A percentile compares a stretch with the other conserved stretches of the same genome.
These are phyloP conservation scores for Alectura lathami DNA, from an alignment of 2,113 vertebrate species.

Conservation along the genomic window DNA sequence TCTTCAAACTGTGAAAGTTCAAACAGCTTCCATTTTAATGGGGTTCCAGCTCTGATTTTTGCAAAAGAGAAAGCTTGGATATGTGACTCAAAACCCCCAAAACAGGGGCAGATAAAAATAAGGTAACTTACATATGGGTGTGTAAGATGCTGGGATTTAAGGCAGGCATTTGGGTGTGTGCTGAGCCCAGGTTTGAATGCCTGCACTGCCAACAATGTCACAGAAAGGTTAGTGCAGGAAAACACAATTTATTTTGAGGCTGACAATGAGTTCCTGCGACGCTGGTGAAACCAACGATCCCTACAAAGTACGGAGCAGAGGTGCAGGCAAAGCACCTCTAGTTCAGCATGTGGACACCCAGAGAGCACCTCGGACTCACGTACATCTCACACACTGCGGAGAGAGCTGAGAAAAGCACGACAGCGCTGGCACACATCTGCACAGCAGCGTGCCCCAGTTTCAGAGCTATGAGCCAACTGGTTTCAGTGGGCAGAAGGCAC, in stretches of 20 bases:
- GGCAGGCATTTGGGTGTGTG: background rate
- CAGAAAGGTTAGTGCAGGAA: background rate
- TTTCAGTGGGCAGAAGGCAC: background rate
- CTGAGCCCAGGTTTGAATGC: background rate
- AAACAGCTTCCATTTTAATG: background rate
- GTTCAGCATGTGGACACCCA: background rate
- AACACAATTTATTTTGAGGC: background rate
- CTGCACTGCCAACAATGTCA: background rate
- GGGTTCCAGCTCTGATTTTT: background rate
- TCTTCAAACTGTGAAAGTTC: background rate
- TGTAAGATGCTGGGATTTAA: background rate
- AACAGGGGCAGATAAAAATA: background rate
- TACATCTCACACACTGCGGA: background rate
- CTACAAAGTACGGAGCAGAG: background rate
- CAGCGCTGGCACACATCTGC: background rate
- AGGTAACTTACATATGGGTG: background rate
- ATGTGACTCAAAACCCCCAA: background rate
- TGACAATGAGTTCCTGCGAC: background rate
- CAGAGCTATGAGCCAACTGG: background rate
- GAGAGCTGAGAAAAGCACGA: background rate
- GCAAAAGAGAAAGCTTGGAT: background rate
- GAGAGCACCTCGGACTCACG: background rate
- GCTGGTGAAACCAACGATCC: background rate
- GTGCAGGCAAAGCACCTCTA: fast-evolving
- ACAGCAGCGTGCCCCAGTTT: fast-evolving